Percentiles rank a stretch among this genome's conserved stretches.
Evolutionary conservation across 2,113 vertebrate genomes (phyloP).

Genomic region (Shinisaurus crocodilurus): DNA sequence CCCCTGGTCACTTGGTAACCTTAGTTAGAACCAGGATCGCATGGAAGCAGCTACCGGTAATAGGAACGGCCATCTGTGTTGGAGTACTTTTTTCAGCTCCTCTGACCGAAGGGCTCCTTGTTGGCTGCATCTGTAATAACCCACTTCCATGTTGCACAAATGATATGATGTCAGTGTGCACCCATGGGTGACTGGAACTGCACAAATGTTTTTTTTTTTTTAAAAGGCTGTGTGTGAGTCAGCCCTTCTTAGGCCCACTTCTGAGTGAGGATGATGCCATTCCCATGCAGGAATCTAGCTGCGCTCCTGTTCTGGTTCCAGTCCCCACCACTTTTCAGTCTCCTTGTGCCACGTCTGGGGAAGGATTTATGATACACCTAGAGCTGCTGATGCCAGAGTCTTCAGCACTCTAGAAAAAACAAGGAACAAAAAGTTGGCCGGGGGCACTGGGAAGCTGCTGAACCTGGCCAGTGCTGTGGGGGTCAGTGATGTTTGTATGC

Average conservation of each 20-base stretch:
- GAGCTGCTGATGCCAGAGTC: neutral
- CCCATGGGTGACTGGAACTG: neutral
- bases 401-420: neutral
- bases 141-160: neutral
- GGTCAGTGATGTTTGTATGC: neutral
- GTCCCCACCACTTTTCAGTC: neutral
- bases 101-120: neutral
- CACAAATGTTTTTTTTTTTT: neutral
- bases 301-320: neutral
- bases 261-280: neutral
- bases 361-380: neutral
- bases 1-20: neutral
- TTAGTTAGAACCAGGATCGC: neutral
- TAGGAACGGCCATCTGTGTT: neutral
- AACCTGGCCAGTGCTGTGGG: neutral
- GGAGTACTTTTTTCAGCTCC: neutral
- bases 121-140: neutral
- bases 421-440: too few species aligned
- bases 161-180: neutral
- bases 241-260: neutral
- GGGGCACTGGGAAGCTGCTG: neutral
- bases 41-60: neutral
- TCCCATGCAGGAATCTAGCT: neutral
- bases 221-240: neutral
- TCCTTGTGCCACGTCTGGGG: constrained; percentile 1